These are phyloP conservation scores for Percopsis omiscomaycus DNA, from an alignment of 2,797 vertebrate species.

Conservation along the genomic window DNA sequence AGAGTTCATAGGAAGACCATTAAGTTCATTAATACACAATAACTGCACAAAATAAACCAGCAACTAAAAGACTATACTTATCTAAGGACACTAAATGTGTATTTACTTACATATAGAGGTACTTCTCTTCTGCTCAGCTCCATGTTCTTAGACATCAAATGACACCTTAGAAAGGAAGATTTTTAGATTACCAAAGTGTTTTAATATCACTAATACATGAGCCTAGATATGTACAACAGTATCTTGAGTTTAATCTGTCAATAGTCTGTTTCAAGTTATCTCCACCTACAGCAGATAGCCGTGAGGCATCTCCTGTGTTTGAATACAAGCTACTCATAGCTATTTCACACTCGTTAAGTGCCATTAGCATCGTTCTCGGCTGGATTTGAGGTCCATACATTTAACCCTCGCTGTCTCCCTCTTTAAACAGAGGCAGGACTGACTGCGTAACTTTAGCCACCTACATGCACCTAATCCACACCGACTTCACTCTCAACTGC, in stretches of 20 bases:
- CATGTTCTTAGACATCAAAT: conserved; percentile 82
- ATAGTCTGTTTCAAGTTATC: no score
- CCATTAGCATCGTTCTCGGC: no score
- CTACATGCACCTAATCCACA: conserved; percentile 49
- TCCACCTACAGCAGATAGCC: no score
- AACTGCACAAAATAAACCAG: conserved; percentile 4
- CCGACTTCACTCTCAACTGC: conserved; percentile 60
- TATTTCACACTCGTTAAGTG: no score
- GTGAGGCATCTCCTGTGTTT: no score
- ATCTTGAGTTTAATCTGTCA: no score
- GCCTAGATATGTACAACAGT: no score
- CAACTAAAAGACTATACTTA: neutral
- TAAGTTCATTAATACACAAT: conserved; percentile 1
- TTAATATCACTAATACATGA: neutral
- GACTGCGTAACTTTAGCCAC: conserved; percentile 42
- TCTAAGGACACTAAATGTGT: neutral
- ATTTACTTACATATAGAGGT: conserved; percentile 85
- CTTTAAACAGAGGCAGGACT: conserved; percentile 12
- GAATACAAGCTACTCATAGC: no score
- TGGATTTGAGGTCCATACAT: neutral
- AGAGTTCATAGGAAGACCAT: neutral
- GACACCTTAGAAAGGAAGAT: conserved; percentile 54
- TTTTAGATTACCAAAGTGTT: conserved; percentile 22
- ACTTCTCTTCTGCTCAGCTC: conserved; percentile 83
- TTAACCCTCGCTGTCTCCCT: neutral